Evolutionary conservation across 2,113 vertebrate genomes (phyloP).

Genomic region (Tetrao urogallus): DNA sequence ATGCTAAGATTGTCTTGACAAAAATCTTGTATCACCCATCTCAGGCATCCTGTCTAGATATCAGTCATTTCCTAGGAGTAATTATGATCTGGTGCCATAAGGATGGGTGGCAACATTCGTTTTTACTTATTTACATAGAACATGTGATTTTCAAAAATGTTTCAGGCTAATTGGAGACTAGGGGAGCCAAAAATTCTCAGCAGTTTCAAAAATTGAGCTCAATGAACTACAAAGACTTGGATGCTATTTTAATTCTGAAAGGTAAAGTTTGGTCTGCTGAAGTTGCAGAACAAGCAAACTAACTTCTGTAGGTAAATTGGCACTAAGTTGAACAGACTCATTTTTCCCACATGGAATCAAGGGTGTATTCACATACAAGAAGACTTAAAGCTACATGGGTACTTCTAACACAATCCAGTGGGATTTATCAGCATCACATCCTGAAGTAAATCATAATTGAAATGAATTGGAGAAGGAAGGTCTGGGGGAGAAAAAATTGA

Average conservation of each 20-base stretch:
- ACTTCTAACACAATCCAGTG: neutral
- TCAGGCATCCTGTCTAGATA: neutral
- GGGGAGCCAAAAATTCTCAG: neutral
- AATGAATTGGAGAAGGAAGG: accelerated
- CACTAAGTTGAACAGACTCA: neutral
- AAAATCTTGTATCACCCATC: neutral
- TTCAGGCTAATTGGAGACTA: slow-evolving; percentile 23
- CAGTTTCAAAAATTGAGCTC: neutral
- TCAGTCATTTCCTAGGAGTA: neutral
- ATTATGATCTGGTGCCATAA: slow-evolving; percentile 36
- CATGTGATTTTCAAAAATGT: slow-evolving; percentile 6
- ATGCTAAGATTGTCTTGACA: neutral
- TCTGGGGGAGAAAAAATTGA: neutral
- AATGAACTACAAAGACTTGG: neutral
- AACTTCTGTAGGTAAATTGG: neutral
- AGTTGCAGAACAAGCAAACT: neutral
- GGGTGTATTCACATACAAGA: neutral
- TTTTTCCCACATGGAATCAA: neutral
- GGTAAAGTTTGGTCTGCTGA: neutral
- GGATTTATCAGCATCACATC: neutral
- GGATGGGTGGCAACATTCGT: slow-evolving; percentile 8
- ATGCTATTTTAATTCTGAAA: neutral
- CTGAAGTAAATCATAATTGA: neutral
- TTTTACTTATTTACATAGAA: slow-evolving; percentile 46
- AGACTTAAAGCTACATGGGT: neutral